Evolutionary conservation across 2,113 vertebrate species (phyloP), one percentile per base, ranked within the genome.

Genomic region (Bufo bufo): DNA sequence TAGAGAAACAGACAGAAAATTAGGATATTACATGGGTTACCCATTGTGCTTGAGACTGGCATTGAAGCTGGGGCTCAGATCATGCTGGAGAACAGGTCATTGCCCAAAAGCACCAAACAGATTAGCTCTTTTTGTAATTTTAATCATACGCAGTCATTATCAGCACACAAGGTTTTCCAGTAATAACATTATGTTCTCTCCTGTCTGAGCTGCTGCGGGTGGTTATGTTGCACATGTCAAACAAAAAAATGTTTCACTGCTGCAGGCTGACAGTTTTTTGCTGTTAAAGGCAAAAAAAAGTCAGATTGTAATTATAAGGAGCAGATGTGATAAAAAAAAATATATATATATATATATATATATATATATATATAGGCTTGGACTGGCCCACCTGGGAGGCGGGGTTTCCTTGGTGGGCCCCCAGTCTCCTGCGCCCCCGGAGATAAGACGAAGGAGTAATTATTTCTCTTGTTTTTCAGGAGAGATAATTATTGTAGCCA

Each of bases 141-240:
- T 45, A 19, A 19, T 47, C 56, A 6, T 33, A 66, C 45, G 1
- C 80, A 14, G 59, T 82, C 16, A 82, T 82, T 82, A 66, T 82
- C 59, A 17, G 33, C 23, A 16, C 14, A 19, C 33, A 12, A 50
- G 80, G 43, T 11, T 82, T 65, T 19, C 45, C 17, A 74, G 59
- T 65, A 20, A 65, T 82, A 47, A 65, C 59, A 65, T 43, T 1
- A 63, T 50, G 80, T 82, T 82, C 80, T 65, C 59, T 17, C 43
- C 16, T 59, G 59, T 65, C 23, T 82, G 20, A 56, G 20, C 4
- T 79, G 56, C 58, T 1, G 9, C 19, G 9, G 3, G 17, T 80
- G 43, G 49, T 65, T 82, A 82, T 63, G 59, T 65, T 82, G 45
- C 33, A 59, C 45, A 82, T 65, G 59, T 65, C 56, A 63, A 13